Base-by-base conservation (phyloP, 2,888 invertebrate species). In the Lochmaea capreae region DNA sequence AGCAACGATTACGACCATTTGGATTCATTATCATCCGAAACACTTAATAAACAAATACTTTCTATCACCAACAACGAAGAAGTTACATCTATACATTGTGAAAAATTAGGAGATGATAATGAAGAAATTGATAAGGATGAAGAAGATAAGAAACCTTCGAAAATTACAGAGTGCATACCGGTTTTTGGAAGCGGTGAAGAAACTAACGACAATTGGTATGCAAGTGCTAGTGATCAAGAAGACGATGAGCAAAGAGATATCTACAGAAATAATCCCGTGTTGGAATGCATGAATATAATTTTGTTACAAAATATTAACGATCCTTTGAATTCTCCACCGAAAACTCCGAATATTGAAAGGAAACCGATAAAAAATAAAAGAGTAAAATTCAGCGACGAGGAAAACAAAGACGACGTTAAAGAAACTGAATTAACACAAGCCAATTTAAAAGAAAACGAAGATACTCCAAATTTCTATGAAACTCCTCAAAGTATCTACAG, bases 271-370 rank as follows among this genome's bases (percentile, higher is more conserved):
- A 95, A 95, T 87, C 95, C 95, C 1, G 95, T 95, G 9, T 87
- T 95, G 66, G 95, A 95, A 86, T 95, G 95, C 83, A 95, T 95
- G 78, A 95, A 95, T 88, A 95, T 94, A 87, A 95, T 95, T 80
- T 87, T 95, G 54, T 87, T 95, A 43, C 93, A 94, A 81, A 95
- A 95, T 84, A 90, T 90, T 81, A 90, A 90, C 74, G 90, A 90
- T 74, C 72, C 83, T 0, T 79, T 85, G 57, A 84, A 82, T 77
- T 87, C 87, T 0, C 87, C 88, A 11, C 87, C 87, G 2, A 87
- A 87, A 83, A 86, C 86, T 8, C 87, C 88, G 8, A 85, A 83
- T 26, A 78, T 85, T 18, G 87, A 87, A 72, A 77, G 86, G 42
- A 86, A 86, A 78, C 73, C 77, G 3, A 66, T 73, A 16, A 85